A percentile compares a stretch with the other conserved stretches of the same genome.
Conservation (phyloP, 2,888 invertebrate species). For the Andrena trimmerana region DNA sequence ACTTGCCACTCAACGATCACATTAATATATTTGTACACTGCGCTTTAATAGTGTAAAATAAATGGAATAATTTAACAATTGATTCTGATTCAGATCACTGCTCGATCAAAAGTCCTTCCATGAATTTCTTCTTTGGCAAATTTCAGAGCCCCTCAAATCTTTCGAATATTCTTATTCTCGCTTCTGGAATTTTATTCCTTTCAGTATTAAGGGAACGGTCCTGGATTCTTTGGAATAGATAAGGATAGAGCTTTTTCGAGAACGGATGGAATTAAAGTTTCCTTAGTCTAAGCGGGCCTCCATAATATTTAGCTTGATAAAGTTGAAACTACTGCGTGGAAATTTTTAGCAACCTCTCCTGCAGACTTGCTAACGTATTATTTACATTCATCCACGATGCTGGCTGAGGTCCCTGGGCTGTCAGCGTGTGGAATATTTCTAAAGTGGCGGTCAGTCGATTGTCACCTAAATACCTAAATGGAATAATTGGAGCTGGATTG, state of each 20-base stretch:
- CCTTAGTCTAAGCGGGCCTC: neutral
- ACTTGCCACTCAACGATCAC: neutral
- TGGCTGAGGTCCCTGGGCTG: conserved; percentile 56
- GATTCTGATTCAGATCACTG: neutral
- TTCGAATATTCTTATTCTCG: neutral
- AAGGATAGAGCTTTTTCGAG: neutral
- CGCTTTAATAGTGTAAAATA: neutral
- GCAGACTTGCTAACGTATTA: conserved; percentile 34
- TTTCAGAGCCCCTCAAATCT: neutral
- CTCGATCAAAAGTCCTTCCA: neutral
- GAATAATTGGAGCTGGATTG: conserved; percentile 84
- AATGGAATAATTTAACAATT: neutral
- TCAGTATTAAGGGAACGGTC: neutral
- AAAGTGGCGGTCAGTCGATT: conserved; percentile 84
- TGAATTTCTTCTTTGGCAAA: neutral
- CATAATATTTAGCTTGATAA: neutral
- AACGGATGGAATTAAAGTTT: neutral
- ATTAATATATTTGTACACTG: neutral
- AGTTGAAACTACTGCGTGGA: neutral
- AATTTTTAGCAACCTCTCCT: neutral
- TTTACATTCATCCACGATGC: conserved; percentile 51
- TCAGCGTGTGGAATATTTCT: conserved; percentile 82
- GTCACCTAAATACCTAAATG: conserved; percentile 84
- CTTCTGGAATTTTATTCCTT: neutral
- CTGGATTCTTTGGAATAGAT: neutral